A percentile compares a stretch with the other conserved stretches of the same genome.
Evolutionary conservation across 1,140 invertebrate species (phyloP).

Genomic region (Thalassaphorura encarpata): DNA sequence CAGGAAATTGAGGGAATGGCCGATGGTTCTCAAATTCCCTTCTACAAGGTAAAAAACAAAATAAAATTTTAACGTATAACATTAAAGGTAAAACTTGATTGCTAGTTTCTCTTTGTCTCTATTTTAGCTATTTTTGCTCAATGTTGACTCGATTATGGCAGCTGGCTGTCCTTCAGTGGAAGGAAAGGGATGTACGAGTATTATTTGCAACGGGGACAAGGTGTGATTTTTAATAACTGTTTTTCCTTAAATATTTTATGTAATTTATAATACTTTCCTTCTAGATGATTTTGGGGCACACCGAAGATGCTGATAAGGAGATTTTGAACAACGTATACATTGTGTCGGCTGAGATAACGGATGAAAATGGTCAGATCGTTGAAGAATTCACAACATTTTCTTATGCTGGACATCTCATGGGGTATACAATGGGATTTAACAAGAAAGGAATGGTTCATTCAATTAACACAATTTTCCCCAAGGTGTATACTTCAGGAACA

Average conservation of each 20-base stretch:
- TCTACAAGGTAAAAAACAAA: conserved; percentile 53
- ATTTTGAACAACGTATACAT: conserved; percentile 71
- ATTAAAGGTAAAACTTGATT: not conserved
- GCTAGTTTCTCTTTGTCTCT: too few relatives aligned
- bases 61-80: not conserved
- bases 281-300: conserved; percentile 75
- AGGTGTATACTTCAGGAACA: conserved; percentile 54
- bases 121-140: not conserved
- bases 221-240: too few relatives aligned
- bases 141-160: not conserved
- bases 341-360: conserved; percentile 58
- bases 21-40: conserved; percentile 67
- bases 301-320: conserved; percentile 66
- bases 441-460: conserved; percentile 68
- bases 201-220: too few relatives aligned
- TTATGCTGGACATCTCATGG: conserved; percentile 76
- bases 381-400: conserved; percentile 72
- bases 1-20: conserved; percentile 68
- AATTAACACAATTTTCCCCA: conserved; percentile 68
- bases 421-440: conserved; percentile 80
- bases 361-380: conserved; percentile 14
- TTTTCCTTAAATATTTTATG: too few relatives aligned
- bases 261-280: too few relatives aligned
- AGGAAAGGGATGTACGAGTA: too few relatives aligned
- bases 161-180: too few relatives aligned